phyloP scores from a whole-genome alignment of 2,797 vertebrate genomes.

The Myotis daubentonii region DNA sequence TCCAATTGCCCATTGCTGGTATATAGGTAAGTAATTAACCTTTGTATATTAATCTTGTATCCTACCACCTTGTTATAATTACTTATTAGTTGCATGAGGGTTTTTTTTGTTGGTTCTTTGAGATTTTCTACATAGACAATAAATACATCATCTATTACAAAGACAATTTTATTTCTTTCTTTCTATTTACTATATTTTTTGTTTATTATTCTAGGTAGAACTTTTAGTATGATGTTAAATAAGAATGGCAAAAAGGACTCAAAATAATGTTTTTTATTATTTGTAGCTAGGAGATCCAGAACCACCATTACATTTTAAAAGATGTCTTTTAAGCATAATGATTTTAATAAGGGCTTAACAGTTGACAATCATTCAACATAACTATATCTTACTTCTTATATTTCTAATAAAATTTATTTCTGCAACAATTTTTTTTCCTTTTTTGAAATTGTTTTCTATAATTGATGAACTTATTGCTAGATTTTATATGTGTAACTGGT shows the following conservation, averaged over 20 bases:
- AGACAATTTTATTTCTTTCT: not conserved
- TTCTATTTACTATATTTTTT: not conserved
- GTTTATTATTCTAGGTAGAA: not conserved
- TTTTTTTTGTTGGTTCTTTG: not conserved
- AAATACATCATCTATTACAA: not conserved
- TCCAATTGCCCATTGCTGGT: not conserved
- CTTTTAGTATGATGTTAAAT: not conserved
- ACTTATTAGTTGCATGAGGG: not conserved
- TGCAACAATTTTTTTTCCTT: not conserved
- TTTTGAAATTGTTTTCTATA: not conserved
- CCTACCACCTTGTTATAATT: not conserved
- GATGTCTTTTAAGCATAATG: not conserved
- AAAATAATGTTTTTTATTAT: not conserved
- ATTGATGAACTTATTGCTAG: not conserved
- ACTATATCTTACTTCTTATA: not conserved
- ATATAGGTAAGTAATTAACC: not conserved
- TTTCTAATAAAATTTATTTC: not conserved
- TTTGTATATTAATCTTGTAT: not conserved
- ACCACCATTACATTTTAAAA: constrained; percentile 9
- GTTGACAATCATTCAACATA: not conserved
- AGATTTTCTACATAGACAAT: not conserved
- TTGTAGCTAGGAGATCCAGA: not conserved
- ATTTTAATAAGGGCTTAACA: constrained; percentile 2
- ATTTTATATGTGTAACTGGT: not conserved
- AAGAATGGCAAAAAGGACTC: not conserved